These are phyloP conservation scores for Enoplosus armatus DNA, from an alignment of 2,797 vertebrate species.

Conservation along the genomic window DNA sequence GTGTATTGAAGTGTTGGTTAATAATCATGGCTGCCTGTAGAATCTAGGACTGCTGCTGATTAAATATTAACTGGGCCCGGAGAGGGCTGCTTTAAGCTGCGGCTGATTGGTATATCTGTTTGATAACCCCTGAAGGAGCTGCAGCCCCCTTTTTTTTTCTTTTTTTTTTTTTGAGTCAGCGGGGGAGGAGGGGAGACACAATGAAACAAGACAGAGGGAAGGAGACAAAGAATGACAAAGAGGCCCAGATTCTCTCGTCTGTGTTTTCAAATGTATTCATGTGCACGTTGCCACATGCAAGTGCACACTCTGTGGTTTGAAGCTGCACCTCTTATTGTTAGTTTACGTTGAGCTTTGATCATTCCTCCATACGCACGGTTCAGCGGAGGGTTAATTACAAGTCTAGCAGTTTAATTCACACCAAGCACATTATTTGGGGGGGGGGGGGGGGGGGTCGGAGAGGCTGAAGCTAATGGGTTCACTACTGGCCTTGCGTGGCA, in stretches of 20 bases:
- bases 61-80: constrained; percentile 82
- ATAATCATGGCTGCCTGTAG: constrained; percentile 74
- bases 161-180: constrained; percentile 47
- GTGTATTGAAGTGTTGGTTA: constrained; percentile 58
- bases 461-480: constrained; percentile 51
- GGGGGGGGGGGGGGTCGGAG: constrained; percentile 32
- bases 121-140: constrained; percentile 78
- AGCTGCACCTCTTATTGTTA: constrained; percentile 14
- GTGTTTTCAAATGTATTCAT: constrained; percentile 38
- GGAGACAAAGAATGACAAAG: constrained; percentile 55
- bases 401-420: constrained; percentile 45
- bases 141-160: too few species aligned
- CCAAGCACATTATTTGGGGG: constrained; percentile 23
- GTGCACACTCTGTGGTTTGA: too few species aligned
- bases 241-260: constrained; percentile 49
- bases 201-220: constrained; percentile 53
- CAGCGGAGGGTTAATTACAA: constrained; percentile 51
- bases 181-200: constrained; percentile 46
- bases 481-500: constrained; percentile 43
- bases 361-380: constrained; percentile 20
- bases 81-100: constrained; percentile 77
- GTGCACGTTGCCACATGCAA: constrained; percentile 32
- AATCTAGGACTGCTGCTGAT: constrained; percentile 84
- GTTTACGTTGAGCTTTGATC: constrained; percentile 34
- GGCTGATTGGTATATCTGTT: constrained; percentile 79